phyloP scores from a whole-genome alignment of 2,797 vertebrate species.

The Pristis pectinata region DNA sequence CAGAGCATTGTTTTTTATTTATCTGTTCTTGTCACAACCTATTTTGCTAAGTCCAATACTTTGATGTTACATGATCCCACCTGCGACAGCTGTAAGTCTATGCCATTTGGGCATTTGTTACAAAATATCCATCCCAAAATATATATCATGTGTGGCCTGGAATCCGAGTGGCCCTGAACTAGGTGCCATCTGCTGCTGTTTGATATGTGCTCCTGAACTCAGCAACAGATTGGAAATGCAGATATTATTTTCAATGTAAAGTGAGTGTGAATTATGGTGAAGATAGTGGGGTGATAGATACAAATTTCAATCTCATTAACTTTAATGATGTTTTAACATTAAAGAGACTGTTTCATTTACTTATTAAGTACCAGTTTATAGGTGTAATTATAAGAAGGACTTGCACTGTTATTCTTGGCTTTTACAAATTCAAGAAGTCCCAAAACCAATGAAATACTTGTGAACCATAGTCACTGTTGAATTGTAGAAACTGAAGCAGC shows the following conservation, averaged over 20 bases:
- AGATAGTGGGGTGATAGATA: too few relatives aligned
- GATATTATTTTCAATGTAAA: slow-evolving; percentile 7
- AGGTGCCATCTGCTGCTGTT: background rate
- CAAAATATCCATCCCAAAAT: background rate
- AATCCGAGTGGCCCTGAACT: background rate
- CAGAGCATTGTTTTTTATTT: background rate
- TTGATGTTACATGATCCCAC: background rate
- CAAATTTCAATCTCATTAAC: background rate
- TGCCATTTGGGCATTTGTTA: background rate
- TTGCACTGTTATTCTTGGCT: too few relatives aligned
- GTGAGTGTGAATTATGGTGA: background rate
- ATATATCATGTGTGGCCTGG: background rate
- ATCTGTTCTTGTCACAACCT: background rate
- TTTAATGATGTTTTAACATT: background rate
- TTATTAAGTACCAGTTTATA: background rate
- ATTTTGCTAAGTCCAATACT: background rate
- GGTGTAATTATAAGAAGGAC: background rate
- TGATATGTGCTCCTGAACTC: background rate
- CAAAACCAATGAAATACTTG: too few relatives aligned
- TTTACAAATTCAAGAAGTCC: too few relatives aligned
- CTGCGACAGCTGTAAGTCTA: background rate
- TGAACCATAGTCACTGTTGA: too few relatives aligned
- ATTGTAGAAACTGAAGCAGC: too few relatives aligned
- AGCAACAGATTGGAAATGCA: background rate
- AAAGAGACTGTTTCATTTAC: background rate